Evolutionary conservation across 2,888 invertebrate species (phyloP), one percentile per base, ranked within the genome.

Genomic region (Adelognathus sp.): DNA sequence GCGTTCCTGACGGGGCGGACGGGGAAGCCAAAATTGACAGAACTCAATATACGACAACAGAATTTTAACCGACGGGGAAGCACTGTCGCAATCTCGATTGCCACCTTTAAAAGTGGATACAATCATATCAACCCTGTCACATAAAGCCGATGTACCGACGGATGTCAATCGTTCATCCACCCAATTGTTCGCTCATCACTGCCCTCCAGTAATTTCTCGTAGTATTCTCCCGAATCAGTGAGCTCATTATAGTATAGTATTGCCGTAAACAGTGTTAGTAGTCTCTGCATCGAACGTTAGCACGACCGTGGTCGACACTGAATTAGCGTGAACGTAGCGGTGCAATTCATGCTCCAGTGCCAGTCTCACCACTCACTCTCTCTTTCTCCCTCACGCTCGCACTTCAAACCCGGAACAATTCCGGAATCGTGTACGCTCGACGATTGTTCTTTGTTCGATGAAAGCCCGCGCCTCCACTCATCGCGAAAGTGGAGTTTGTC

Each of bases 391-490:
- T n/a, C n/a, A n/a, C n/a, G n/a, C n/a, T n/a, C n/a, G n/a, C 77
- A 58, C 69, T 78, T 78, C 73, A 63, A 71, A 61, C 72, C 72
- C 73, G 58, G 69, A 73, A 78, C 77, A 78, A 78, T 78, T 52
- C 66, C 56, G 41, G 52, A 39, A 79, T 67, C 76, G 67, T 81
- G 71, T 76, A 79, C 70, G 66, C 44, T 56, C 67, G 21, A 69
- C 63, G 54, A 71, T 71, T 74, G 81, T 81, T 81, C 81, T 79
- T 81, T 79, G 81, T 81, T 76, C 67, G 58, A 77, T 66, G 73
- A 75, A 74, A 75, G 79, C 71, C 52, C 50, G n/a, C 14, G 24
- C 36, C 11, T 63, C 31, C 18, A 41, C 44, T 31, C 33, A n/a
- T 36, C 31, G 27, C n/a, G n/a, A n/a, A n/a, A n/a, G n/a, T n/a